These are phyloP conservation scores for Ctenosaura bakeri DNA, from an alignment of 2,797 vertebrate genomes.

Conservation along the genomic window DNA sequence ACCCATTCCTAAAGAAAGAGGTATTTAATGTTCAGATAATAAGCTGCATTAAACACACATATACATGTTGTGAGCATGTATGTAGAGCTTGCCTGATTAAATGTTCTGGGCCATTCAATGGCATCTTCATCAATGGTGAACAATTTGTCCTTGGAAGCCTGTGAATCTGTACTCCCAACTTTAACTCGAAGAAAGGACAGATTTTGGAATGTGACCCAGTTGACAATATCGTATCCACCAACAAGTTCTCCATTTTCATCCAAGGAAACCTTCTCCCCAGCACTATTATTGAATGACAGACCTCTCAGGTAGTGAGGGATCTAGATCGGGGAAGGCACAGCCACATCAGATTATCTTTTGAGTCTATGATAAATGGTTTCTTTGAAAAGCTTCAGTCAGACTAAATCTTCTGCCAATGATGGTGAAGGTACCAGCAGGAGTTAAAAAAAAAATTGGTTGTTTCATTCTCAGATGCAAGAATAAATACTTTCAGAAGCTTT, in stretches of 20 bases:
- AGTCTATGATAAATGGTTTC: no score
- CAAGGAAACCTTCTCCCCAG: slow-evolving; percentile 11
- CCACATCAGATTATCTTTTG: no score
- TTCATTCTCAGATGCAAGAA: no score
- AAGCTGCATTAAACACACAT: no score
- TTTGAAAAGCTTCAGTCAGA: no score
- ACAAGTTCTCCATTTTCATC: background rate
- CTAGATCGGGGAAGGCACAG: background rate
- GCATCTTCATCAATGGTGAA: background rate
- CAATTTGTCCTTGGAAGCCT: background rate
- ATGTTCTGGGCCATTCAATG: slow-evolving; percentile 4
- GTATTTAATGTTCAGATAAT: no score
- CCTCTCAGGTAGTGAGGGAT: background rate
- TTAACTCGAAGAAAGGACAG: background rate
- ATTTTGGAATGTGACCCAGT: slow-evolving; percentile 24
- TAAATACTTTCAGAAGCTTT: no score
- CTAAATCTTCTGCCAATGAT: no score
- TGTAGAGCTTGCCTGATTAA: background rate
- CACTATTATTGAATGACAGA: slow-evolving; percentile 12
- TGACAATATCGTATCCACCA: slow-evolving; percentile 15
- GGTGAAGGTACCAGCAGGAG: no score
- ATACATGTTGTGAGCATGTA: no score
- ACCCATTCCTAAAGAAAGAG: no score
- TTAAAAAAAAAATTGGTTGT: no score
- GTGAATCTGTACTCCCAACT: background rate